Evolutionary conservation across 2,113 vertebrate genomes (phyloP).

Genomic region (Microtus montanus): DNA sequence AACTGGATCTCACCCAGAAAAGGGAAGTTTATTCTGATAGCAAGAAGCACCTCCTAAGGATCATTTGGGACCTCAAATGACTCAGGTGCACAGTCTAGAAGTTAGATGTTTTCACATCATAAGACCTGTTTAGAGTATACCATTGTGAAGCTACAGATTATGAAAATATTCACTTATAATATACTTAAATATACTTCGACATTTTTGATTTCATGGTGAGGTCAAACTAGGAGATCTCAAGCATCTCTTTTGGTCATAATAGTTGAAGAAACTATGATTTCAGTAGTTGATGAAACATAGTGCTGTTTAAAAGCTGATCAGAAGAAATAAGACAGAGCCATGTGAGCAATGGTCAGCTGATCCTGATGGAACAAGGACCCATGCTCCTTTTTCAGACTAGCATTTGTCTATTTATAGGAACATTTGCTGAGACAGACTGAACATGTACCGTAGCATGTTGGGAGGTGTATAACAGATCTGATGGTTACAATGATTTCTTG

Average conservation of each 20-base stretch:
- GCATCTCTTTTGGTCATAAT: slow-evolving; percentile 28
- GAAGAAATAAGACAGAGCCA: not conserved
- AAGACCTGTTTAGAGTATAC: not conserved
- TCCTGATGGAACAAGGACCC: not conserved
- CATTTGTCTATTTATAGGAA: not conserved
- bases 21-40: slow-evolving; percentile 26
- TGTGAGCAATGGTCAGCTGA: not conserved
- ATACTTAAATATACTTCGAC: slow-evolving; percentile 53
- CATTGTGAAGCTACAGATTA: not conserved
- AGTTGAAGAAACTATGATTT: not conserved
- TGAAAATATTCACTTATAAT: slow-evolving; percentile 55
- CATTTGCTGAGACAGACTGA: not conserved
- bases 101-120: not conserved
- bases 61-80: not conserved
- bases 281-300: not conserved
- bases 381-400: not conserved
- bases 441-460: not conserved
- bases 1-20: not conserved
- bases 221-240: slow-evolving; percentile 40
- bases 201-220: slow-evolving; percentile 43
- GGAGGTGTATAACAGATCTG: not conserved
- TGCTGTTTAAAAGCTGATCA: slow-evolving; percentile 36
- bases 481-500: not conserved
- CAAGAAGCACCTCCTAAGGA: not conserved
- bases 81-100: slow-evolving; percentile 13